Evolutionary conservation across 2,797 vertebrate genomes (phyloP).

Genomic region (Psittacula echo): DNA sequence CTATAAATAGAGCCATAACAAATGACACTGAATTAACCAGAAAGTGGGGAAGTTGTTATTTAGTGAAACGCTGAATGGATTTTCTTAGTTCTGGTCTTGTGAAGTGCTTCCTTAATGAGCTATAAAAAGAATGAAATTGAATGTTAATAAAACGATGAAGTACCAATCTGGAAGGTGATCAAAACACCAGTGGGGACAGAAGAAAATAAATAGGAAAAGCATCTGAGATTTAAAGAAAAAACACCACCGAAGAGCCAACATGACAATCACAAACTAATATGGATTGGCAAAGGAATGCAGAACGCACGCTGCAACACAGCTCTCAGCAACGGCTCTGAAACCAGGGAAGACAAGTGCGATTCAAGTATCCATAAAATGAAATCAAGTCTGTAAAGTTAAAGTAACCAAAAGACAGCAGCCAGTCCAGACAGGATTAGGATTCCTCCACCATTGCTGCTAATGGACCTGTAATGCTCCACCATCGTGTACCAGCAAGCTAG

Average conservation of each 20-base stretch:
- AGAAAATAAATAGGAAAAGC: background rate
- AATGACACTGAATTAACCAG: background rate
- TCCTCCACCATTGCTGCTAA: background rate
- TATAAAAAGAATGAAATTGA: background rate
- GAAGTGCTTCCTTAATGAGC: slow-evolving; percentile 10
- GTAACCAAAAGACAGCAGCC: background rate
- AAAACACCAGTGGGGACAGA: background rate
- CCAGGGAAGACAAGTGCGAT: rapidly evolving
- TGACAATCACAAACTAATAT: background rate
- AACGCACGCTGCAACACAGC: background rate
- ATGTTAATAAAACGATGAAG: background rate
- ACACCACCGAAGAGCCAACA: background rate
- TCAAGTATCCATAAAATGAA: background rate
- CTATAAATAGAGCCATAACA: background rate
- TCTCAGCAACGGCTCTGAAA: background rate
- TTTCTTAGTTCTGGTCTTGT: slow-evolving; percentile 1
- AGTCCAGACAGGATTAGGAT: background rate
- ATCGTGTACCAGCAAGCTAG: background rate
- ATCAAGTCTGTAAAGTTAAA: background rate
- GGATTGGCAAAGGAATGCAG: background rate
- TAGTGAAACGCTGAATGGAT: background rate
- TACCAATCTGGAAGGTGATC: background rate
- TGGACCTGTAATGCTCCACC: background rate
- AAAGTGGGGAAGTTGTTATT: background rate
- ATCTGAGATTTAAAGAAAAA: background rate